phyloP scores from a whole-genome alignment of 2,888 invertebrate genomes.

The Orthosia cruda region DNA sequence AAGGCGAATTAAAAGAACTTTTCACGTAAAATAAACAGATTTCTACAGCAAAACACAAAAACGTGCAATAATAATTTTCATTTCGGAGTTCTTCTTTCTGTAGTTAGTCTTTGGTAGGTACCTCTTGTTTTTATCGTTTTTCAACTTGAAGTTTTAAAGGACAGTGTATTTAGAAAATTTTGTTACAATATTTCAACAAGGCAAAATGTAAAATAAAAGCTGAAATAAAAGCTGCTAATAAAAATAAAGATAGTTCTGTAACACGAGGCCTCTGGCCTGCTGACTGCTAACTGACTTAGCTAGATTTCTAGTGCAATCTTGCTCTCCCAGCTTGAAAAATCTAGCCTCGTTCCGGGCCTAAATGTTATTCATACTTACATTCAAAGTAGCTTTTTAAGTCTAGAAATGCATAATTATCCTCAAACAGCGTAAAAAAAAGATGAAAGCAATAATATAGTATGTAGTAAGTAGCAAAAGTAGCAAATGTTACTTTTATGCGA shows the following conservation, averaged over 20 bases:
- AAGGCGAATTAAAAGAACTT: too few species aligned
- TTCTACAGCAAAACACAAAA: too few species aligned
- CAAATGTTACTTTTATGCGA: constrained; percentile 49
- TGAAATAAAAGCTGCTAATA: background rate
- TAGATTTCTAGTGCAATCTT: background rate
- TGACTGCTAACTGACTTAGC: too few species aligned
- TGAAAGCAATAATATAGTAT: constrained; percentile 31
- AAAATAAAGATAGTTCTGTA: background rate
- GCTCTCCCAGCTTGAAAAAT: background rate
- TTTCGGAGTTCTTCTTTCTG: too few species aligned
- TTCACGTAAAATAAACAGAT: too few species aligned
- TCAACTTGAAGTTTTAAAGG: too few species aligned
- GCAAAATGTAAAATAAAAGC: too few species aligned
- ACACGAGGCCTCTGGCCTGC: background rate
- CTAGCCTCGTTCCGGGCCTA: background rate
- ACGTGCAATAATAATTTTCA: too few species aligned
- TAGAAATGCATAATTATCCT: constrained; percentile 24
- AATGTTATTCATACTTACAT: background rate
- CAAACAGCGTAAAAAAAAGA: constrained; percentile 25
- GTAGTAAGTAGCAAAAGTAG: constrained; percentile 24
- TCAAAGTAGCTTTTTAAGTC: background rate
- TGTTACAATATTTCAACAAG: too few species aligned
- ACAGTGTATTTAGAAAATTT: too few species aligned
- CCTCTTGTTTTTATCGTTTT: too few species aligned
- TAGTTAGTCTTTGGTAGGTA: too few species aligned